These are phyloP conservation scores for Micronycteris hirsuta DNA, from an alignment of 2,113 vertebrate species.

Conservation along the genomic window DNA sequence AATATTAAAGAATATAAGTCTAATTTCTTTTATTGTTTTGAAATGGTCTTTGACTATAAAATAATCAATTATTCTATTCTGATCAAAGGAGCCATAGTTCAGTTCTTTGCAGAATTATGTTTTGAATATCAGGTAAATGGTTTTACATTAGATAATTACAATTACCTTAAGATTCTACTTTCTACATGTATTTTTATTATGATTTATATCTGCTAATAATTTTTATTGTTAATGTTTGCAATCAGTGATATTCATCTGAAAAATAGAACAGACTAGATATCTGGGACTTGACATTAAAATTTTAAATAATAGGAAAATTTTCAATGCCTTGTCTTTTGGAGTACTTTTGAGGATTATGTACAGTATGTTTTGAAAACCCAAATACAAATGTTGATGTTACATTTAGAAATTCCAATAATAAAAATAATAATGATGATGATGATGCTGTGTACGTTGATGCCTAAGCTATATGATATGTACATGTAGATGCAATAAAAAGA, in stretches of 20 bases:
- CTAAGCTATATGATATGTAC: not conserved
- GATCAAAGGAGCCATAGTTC: not conserved
- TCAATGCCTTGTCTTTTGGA: not conserved
- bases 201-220: not conserved
- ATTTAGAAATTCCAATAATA: not conserved
- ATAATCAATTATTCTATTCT: conserved; percentile 20
- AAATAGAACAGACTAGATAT: not conserved
- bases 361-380: not conserved
- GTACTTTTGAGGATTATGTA: not conserved
- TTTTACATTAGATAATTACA: not conserved
- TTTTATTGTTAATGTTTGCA: conserved; percentile 1
- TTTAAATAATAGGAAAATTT: not conserved
- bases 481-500: not conserved
- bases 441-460: not conserved
- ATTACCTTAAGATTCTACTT: not conserved
- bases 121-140: conserved; percentile 1
- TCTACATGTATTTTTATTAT: not conserved
- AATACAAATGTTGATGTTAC: not conserved
- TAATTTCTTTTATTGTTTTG: not conserved
- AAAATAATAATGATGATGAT: not conserved
- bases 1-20: not conserved
- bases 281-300: not conserved
- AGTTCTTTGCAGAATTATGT: conserved; percentile 22
- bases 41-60: not conserved
- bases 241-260: not conserved